Evolutionary conservation across 1,140 invertebrate genomes (phyloP).

Genomic region (Brachionus sp.): DNA sequence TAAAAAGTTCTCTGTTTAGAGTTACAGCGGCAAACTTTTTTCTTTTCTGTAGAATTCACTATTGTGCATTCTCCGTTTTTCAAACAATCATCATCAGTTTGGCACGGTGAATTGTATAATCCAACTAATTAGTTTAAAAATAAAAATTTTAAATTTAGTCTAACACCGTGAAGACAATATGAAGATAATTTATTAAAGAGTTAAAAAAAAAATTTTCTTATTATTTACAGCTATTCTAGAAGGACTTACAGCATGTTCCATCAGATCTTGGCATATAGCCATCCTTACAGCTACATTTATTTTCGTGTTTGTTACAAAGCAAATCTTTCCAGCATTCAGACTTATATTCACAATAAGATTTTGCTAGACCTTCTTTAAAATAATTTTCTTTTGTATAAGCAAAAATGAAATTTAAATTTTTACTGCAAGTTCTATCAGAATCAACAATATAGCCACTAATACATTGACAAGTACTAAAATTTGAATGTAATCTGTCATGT

Average conservation of each 20-base stretch:
- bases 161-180: too few relatives aligned
- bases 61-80: conserved; percentile 2
- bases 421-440: conserved; percentile 3
- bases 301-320: not conserved
- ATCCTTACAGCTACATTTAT: conserved; percentile 8
- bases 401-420: not conserved
- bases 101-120: not conserved
- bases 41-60: not conserved
- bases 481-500: not conserved
- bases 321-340: conserved; percentile 10
- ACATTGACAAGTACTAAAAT: conserved; percentile 25
- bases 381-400: not conserved
- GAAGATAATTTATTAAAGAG: too few relatives aligned
- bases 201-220: too few relatives aligned
- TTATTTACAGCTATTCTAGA: too few relatives aligned
- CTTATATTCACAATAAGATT: not conserved
- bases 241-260: conserved; percentile 36
- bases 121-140: not conserved
- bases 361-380: not conserved
- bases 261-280: not conserved
- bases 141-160: too few relatives aligned
- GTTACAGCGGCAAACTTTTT: not conserved
- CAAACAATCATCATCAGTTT: conserved; percentile 17
- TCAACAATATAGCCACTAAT: not conserved
- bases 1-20: not conserved